These are phyloP conservation scores for Phortica okadai DNA, from an alignment of 2,888 invertebrate genomes.

Conservation along the genomic window DNA sequence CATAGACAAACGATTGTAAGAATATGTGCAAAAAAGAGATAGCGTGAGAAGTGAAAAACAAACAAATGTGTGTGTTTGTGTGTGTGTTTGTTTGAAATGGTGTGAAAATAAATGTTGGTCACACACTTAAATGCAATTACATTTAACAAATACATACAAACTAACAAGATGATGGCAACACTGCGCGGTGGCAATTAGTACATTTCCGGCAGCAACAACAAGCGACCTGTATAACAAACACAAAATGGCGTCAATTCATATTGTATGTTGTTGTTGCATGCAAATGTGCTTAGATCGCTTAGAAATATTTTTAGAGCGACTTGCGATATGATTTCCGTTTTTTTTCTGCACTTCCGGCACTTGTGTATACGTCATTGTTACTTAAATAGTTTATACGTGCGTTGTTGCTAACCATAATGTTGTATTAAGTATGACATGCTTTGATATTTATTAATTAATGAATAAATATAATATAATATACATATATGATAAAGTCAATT, in stretches of 20 bases:
- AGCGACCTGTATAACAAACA: slow-evolving; percentile 11
- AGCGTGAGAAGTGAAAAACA: too few species aligned
- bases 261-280: not conserved
- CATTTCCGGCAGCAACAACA: slow-evolving; percentile 10
- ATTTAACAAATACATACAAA: not conserved
- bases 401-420: too few species aligned
- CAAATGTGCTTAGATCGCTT: not conserved
- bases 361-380: not conserved
- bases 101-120: slow-evolving; percentile 23
- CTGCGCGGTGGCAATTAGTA: slow-evolving; percentile 22
- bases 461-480: too few species aligned
- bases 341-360: not conserved
- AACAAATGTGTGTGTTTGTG: not conserved
- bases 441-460: too few species aligned
- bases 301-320: not conserved
- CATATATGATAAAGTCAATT: too few species aligned
- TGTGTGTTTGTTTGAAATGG: slow-evolving; percentile 2
- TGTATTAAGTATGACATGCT: too few species aligned
- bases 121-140: slow-evolving; percentile 10
- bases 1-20: not conserved
- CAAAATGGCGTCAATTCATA: slow-evolving; percentile 9
- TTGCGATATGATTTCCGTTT: not conserved
- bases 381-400: too few species aligned
- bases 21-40: not conserved
- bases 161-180: slow-evolving; percentile 16